Base-by-base conservation (phyloP, 2,797 vertebrate species). In the Notolepis coatsorum region DNA sequence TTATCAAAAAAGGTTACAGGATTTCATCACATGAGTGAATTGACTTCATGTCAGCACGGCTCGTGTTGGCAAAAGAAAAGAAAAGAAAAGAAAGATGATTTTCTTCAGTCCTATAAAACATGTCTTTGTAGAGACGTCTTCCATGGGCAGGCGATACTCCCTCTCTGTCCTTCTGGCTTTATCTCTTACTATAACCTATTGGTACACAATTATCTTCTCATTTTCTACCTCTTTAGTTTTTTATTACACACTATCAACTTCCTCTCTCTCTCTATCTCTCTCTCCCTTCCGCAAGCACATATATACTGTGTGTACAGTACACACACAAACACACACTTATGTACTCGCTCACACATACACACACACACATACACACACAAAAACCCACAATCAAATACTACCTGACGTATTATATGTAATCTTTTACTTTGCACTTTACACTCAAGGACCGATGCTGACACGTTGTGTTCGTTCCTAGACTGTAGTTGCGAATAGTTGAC, bases 21-120 rank as follows among this genome's bases (percentile, higher is more conserved):
- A 64, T 76, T 79, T 80, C 61, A 80, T 80, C 71, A 74, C 78
- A 74, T 69, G 66, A 81, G 75, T 68, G 37, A 81, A 77, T 51
- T 73, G 76, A 74, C 55, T 72, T 68, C 23, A 21, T 50, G 28
- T 55, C 49, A 62, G 37, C 30, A 64, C 45, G 71, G 48, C 42
- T 38, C 23, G 47, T 28, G 42, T 4, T 59, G 23, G 67, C 61
- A 67, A 61, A 68, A 55, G 13, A n/a, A n/a, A n/a, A n/a, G n/a
- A n/a, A n/a, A n/a, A n/a, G n/a, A n/a, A n/a, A n/a, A n/a, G n/a
- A n/a, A n/a, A n/a, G n/a, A n/a, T n/a, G 51, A 51, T 35, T 61
- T 35, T 33, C 12, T 39, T 35, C 2, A 25, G 53, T 41, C 28
- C 1, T 38, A 66, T n/a, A 39, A 69, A 57, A 23, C 9, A 57